Percentiles rank a stretch among this genome's conserved stretches.
Conservation (phyloP, 2,797 vertebrate species). For the Anguilla pacifica region DNA sequence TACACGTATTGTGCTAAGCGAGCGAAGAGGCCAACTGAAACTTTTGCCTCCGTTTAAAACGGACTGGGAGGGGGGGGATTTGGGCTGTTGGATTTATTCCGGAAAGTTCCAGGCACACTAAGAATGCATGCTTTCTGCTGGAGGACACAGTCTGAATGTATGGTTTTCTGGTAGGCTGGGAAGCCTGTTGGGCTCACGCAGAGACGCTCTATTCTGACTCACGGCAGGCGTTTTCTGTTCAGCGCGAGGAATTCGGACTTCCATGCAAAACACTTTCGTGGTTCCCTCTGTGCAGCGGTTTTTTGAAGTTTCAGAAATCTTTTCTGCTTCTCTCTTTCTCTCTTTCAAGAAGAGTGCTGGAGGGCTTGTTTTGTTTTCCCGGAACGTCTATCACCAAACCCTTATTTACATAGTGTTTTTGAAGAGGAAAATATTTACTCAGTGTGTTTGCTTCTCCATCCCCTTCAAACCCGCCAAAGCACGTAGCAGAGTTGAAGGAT, state of each 20-base stretch:
- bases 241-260: conserved; percentile 65
- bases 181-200: conserved; percentile 25
- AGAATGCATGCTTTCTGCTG: conserved; percentile 1
- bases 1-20: conserved; percentile 46
- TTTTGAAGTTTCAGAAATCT: neutral
- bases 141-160: conserved; percentile 7
- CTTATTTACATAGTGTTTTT: conserved; percentile 10
- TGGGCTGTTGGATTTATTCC: neutral
- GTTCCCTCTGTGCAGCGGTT: conserved; percentile 13
- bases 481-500: neutral
- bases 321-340: neutral
- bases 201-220: conserved; percentile 27
- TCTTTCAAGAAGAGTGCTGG: neutral
- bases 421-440: conserved; percentile 21
- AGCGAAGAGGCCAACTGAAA: conserved; percentile 33
- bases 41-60: conserved; percentile 37
- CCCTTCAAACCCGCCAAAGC: neutral
- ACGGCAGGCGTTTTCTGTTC: conserved; percentile 49
- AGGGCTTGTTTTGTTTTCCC: conserved; percentile 11
- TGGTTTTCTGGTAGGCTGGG: conserved; percentile 35
- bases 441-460: neutral
- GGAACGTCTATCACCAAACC: neutral
- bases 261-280: conserved; percentile 51
- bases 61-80: neutral
- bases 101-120: neutral